Conservation (phyloP, 2,797 vertebrate species). For the Vireo griseus region DNA sequence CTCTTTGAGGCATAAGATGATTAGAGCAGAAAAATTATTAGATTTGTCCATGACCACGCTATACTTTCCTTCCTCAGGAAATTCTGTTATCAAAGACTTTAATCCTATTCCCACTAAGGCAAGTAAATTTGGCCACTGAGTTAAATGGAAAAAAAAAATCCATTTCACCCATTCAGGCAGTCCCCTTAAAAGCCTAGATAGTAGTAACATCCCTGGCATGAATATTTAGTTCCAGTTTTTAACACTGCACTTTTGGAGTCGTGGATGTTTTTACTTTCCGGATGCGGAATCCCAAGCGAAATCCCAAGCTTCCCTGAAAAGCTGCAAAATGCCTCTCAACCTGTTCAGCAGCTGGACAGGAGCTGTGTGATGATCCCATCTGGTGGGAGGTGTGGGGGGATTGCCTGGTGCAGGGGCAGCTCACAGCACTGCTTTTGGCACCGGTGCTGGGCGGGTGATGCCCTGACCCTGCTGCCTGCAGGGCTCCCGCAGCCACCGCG, state of each 20-base stretch:
- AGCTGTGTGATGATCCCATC: accelerated
- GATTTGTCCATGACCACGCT: slow-evolving; percentile 51
- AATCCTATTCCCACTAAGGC: slow-evolving; percentile 38
- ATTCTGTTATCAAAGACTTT: slow-evolving; percentile 50
- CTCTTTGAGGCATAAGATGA: slow-evolving; percentile 54
- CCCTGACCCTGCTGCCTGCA: background rate
- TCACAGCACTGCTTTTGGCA: background rate
- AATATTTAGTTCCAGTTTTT: background rate
- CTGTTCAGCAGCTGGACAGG: background rate
- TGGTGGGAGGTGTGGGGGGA: accelerated
- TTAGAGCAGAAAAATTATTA: slow-evolving; percentile 63
- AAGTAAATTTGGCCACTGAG: slow-evolving; percentile 10
- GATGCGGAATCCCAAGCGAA: background rate
- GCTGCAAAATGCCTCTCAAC: background rate
- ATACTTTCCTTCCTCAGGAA: slow-evolving; percentile 41
- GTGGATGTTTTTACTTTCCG: background rate
- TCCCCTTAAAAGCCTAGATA: background rate
- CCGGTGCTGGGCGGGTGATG: background rate
- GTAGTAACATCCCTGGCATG: background rate
- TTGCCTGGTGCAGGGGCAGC: background rate
- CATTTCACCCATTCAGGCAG: background rate
- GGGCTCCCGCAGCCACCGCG: background rate
- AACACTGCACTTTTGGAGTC: background rate
- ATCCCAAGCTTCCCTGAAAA: background rate
- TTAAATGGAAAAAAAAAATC: slow-evolving; percentile 21